phyloP scores from a whole-genome alignment of 2,113 vertebrate species.

The Ophiodon elongatus region DNA sequence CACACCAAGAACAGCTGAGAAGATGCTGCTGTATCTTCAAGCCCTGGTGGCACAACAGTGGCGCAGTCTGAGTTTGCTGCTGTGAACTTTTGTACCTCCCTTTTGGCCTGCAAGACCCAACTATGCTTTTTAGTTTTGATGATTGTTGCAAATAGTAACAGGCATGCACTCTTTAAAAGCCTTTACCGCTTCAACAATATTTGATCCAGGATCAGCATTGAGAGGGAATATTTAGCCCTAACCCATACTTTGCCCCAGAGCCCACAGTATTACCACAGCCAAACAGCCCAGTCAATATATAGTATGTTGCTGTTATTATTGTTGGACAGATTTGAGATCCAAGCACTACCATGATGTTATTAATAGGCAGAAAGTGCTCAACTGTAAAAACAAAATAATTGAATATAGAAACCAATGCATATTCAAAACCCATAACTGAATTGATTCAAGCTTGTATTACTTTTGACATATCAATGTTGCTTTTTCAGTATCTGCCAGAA shows the following conservation, averaged over 20 bases:
- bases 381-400: conserved; percentile 3
- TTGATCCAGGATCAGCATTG: conserved; percentile 1
- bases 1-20: conserved; percentile 84
- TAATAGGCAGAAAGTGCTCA: not conserved
- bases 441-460: not conserved
- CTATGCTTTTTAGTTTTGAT: not conserved
- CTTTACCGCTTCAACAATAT: not conserved
- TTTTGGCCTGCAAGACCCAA: not conserved
- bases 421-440: not conserved
- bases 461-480: not conserved
- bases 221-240: not conserved
- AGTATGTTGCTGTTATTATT: conserved; percentile 36
- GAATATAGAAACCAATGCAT: conserved; percentile 36
- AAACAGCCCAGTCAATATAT: not conserved
- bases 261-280: conserved; percentile 62
- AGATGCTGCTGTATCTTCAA: not conserved
- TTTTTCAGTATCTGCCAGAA: not conserved
- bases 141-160: not conserved
- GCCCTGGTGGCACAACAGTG: not conserved
- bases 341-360: conserved; percentile 25
- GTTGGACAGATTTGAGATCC: conserved; percentile 16
- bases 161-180: not conserved
- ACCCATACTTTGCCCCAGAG: not conserved
- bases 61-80: not conserved
- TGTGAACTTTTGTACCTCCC: not conserved